A percentile compares a stretch with the other conserved stretches of the same genome.
Conservation (phyloP, 2,797 vertebrate species). For the Dendrocincla tyrannina region DNA sequence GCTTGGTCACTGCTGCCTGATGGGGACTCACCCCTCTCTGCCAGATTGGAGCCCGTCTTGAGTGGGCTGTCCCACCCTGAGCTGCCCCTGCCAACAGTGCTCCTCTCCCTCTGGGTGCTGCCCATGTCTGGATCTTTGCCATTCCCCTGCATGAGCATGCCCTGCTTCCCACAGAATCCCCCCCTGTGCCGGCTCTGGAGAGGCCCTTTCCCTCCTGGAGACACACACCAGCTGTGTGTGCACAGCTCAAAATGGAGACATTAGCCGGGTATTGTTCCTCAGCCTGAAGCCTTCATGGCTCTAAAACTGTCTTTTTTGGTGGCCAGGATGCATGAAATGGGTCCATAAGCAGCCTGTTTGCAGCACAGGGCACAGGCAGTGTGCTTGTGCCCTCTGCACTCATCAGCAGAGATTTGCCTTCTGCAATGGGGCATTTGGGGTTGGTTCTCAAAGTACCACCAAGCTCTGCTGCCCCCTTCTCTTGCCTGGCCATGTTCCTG, state of each 20-base stretch:
- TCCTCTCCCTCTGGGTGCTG: not conserved
- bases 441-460: not conserved
- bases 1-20: accelerated
- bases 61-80: not conserved
- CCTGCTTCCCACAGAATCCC: not conserved
- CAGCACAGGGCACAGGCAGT: accelerated
- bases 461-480: not conserved
- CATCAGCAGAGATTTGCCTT: accelerated
- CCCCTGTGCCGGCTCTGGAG: not conserved
- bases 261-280: not conserved
- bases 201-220: not conserved
- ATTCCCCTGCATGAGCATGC: accelerated
- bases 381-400: accelerated
- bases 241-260: not conserved
- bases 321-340: not conserved
- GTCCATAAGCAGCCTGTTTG: not conserved
- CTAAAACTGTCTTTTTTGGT: not conserved
- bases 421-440: accelerated
- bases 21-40: accelerated
- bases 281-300: not conserved
- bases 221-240: not conserved
- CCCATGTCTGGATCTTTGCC: accelerated
- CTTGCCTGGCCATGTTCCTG: accelerated
- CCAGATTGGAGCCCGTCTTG: accelerated
- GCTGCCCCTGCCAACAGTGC: not conserved